Base-by-base conservation (phyloP, 2,888 invertebrate species). In the Phlogophora meticulosa region DNA sequence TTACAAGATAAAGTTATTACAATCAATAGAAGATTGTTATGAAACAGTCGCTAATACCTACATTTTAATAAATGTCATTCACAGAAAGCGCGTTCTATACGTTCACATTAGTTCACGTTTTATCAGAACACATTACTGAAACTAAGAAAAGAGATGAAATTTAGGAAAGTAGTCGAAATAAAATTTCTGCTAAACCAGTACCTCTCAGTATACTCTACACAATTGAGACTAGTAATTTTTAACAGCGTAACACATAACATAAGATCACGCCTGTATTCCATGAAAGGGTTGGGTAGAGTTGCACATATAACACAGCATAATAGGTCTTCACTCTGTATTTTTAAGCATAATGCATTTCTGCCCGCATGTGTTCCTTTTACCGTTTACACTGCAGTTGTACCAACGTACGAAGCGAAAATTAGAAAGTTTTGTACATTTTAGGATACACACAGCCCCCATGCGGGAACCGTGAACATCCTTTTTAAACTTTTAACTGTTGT, bases 1-100 rank as follows among this genome's bases (percentile, higher is more conserved):
- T n/a, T 46, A 63, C 52, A 49, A 58, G 43, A 65, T 77, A 60
- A 60, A 57, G 24, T 77, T 36, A 59, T 67, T 71, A 36, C 5
- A 51, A 67, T 67, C 72, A 72, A 72, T 38, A 36, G 36, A 52
- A 32, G 42, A 48, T 72, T 67, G 28, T 73, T 32, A 68, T 68
- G 32, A 57, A 59, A 60, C 58, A 59, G 42, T 51, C 7, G 17
- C 40, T 36, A 48, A 56, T 49, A 46, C n/a, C n/a, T n/a, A n/a
- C 36, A 70, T 48, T 46, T 46, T 28, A 40, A 20, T 51, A 45
- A 20, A 13, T 45, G 3, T 32, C 7, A 70, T 43, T 64, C n/a
- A 28, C 40, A 52, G 15, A 49, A 24, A n/a, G 36, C 10, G 7
- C 22, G 22, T 49, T 45, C 49, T 34, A 48, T 56, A 64, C 51